Percentiles rank a stretch among this genome's conserved stretches.
Conservation (phyloP, 2,113 vertebrate species). For the Silurus meridionalis region DNA sequence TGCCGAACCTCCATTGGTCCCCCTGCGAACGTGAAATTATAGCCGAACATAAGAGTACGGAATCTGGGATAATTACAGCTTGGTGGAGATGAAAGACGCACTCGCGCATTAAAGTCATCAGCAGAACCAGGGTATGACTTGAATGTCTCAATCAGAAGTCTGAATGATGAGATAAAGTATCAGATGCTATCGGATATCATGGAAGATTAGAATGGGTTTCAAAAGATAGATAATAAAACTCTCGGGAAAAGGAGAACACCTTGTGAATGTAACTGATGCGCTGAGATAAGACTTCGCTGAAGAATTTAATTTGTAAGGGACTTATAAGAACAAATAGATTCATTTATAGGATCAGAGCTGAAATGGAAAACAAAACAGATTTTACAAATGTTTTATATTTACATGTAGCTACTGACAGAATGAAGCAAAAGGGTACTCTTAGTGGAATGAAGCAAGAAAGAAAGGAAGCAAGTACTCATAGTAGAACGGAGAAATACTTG, state of each 20-base stretch:
- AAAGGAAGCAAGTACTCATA: too few species aligned
- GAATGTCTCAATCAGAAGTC: slow-evolving; percentile 15
- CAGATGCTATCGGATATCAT: neutral
- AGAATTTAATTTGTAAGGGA: neutral
- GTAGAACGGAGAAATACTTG: neutral
- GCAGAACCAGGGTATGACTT: neutral
- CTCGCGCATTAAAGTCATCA: slow-evolving; percentile 7
- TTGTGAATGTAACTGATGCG: neutral
- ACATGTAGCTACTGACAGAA: too few species aligned
- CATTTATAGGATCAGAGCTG: neutral
- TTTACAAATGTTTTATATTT: neutral
- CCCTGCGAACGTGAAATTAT: slow-evolving; percentile 37
- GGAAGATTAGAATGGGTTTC: neutral
- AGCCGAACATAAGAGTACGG: slow-evolving; percentile 13
- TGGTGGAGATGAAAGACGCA: slow-evolving; percentile 17
- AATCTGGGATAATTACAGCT: slow-evolving; percentile 43
- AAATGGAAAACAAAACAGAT: neutral
- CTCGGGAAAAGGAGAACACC: neutral
- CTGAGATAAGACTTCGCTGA: neutral
- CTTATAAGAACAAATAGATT: neutral
- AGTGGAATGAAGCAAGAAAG: too few species aligned
- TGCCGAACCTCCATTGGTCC: neutral
- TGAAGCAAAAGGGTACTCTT: too few species aligned
- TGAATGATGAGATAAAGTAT: neutral
- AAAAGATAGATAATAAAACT: neutral